Evolutionary conservation across 2,797 vertebrate species (phyloP), one percentile per base, ranked within the genome.

Genomic region (Mormyrops attenuatus): DNA sequence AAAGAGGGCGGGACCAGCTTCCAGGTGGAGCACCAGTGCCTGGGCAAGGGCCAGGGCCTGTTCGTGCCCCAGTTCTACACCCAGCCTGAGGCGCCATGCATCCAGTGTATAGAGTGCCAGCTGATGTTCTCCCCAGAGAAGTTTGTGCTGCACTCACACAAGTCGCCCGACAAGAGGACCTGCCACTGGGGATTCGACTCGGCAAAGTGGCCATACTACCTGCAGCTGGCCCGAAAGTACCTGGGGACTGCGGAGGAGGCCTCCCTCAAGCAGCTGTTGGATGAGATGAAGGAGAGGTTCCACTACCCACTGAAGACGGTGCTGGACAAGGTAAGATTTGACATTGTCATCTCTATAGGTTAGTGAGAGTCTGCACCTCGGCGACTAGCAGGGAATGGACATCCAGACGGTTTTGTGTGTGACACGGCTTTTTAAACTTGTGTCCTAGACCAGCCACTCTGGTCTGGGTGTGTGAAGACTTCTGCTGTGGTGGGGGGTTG

Each of bases 151-250:
- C 98, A 99, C 93, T 99, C 98, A 0, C 98, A 99, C 94, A 97
- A 97, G 90, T 97, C 97, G 34, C 98, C 98, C 0, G 98, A 99
- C 96, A 99, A 99, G 96, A 97, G 98, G 94, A 99, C 98, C 94
- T 99, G 98, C 93, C 98, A 99, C 93, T 99, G 98, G 98, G 98
- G 98, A 52, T 99, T 99, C 92, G 98, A 99, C 90, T 99, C 98
- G 0, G 97, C 98, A 94, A 98, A 99, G 94, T 99, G 98, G 98
- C 97, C 97, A 91, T 99, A 97, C 95, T 99, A 99, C 94, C 96
- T 99, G 92, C 98, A 98, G 86, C 97, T 99, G 49, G 98, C 97
- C 94, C 96, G 97, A 93, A 98, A 98, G 95, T 98, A 99, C 93
- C 91, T 97, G 89, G 98, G 97, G 85, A 97, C 96, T 0, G 92